Conservation (phyloP, 2,797 vertebrate genomes). For the Hydrocynus forskahlii region DNA sequence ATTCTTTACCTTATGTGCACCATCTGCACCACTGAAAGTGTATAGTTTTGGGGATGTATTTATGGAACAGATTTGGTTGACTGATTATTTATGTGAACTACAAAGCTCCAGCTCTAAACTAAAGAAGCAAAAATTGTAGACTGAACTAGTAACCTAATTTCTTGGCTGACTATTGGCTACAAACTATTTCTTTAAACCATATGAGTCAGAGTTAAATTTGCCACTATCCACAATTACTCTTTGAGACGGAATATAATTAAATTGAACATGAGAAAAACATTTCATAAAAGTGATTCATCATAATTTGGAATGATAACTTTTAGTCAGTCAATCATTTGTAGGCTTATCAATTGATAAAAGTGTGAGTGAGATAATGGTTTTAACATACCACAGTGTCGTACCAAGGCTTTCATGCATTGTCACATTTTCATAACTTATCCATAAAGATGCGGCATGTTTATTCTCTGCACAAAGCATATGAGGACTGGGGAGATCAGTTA, state of each 20-base stretch:
- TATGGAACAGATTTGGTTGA: no score
- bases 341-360: background rate
- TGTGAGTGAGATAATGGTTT: background rate
- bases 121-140: no score
- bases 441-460: background rate
- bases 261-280: background rate
- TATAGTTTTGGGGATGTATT: no score
- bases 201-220: no score
- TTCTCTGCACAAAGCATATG: background rate
- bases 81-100: no score
- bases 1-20: no score
- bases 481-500: conserved; percentile 10
- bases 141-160: no score
- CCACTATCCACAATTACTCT: background rate
- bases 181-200: no score
- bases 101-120: no score
- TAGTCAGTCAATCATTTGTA: background rate
- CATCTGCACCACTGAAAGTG: no score
- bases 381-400: background rate
- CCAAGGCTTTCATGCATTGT: background rate
- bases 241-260: background rate
- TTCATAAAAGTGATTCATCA: background rate
- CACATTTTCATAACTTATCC: background rate
- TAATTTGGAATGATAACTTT: background rate
- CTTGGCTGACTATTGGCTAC: no score